A percentile compares a stretch with the other conserved stretches of the same genome.
These are phyloP conservation scores for Dasysyrphus albostriatus DNA, from an alignment of 2,888 invertebrate genomes.

Conservation along the genomic window DNA sequence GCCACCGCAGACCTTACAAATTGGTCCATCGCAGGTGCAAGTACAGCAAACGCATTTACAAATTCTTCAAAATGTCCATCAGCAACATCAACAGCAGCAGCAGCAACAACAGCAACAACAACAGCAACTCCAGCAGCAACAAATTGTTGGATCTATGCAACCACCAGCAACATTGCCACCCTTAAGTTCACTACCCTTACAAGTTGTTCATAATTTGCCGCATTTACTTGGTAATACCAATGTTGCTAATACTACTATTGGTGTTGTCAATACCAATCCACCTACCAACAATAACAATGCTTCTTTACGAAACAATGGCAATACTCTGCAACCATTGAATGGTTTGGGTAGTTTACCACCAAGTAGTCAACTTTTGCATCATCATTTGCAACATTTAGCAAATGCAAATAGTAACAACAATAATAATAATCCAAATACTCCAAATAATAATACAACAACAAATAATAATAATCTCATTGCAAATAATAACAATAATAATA, in stretches of 20 bases:
- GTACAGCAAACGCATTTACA: conserved; percentile 81
- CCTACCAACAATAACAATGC: conserved; percentile 75
- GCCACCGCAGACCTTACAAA: conserved; percentile 81
- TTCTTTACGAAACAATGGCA: conserved; percentile 67
- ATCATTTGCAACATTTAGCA: conserved; percentile 83
- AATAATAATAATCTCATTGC: conserved; percentile 75
- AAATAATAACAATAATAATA: conserved; percentile 70
- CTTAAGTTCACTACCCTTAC: conserved; percentile 81
- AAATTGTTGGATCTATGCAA: conserved; percentile 81
- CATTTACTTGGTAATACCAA: conserved; percentile 80
- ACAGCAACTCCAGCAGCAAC: conserved; percentile 77
- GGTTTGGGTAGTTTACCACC: conserved; percentile 80
- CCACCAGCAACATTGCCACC: conserved; percentile 81
- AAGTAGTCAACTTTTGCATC: conserved; percentile 83
- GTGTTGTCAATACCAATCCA: conserved; percentile 47
- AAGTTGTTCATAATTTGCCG: conserved; percentile 83
- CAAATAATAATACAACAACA: conserved; percentile 75
- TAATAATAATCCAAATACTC: conserved; percentile 76
- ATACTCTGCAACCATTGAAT: conserved; percentile 71
- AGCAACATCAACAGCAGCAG: conserved; percentile 79
- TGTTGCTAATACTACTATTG: conserved; percentile 34
- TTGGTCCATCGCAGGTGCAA: conserved; percentile 77
- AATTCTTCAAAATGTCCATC: conserved; percentile 79
- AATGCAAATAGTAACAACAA: conserved; percentile 79
- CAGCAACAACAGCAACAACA: conserved; percentile 79